A percentile compares a stretch with the other conserved stretches of the same genome.
Evolutionary conservation across 2,113 vertebrate species (phyloP).

Genomic region (Chunga burmeisteri): DNA sequence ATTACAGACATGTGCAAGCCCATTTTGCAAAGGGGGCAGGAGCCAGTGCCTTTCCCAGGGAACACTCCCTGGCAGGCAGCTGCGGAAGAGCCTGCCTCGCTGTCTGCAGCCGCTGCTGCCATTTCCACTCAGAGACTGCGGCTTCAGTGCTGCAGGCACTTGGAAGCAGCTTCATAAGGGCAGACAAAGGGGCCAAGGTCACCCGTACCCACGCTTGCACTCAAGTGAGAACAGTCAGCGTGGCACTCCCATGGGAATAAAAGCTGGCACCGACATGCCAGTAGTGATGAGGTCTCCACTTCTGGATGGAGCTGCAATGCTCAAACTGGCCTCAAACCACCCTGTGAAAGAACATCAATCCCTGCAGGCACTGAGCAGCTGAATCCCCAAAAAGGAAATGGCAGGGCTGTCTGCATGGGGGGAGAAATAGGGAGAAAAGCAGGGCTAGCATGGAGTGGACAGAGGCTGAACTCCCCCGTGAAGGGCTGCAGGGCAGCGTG

Average conservation of each 20-base stretch:
- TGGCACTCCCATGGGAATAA: background rate
- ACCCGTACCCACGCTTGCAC: background rate
- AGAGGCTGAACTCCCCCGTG: background rate
- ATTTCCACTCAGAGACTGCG: background rate
- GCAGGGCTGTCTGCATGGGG: background rate
- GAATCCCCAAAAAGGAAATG: background rate
- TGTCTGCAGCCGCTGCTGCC: background rate
- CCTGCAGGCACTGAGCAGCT: slow-evolving; percentile 21
- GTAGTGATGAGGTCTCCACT: background rate
- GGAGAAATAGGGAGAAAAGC: background rate
- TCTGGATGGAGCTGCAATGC: background rate
- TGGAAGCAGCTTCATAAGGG: background rate
- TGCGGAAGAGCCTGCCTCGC: background rate
- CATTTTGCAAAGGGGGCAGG: background rate
- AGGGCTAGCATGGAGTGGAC: background rate
- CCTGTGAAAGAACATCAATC: background rate
- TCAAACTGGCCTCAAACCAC: background rate
- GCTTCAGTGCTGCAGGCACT: background rate
- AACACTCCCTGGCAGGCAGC: background rate
- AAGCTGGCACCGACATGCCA: background rate
- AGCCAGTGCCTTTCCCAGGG: background rate
- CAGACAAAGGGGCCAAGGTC: slow-evolving; percentile 2
- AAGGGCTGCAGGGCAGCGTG: background rate
- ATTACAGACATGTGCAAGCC: background rate
- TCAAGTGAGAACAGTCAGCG: background rate